Conservation (phyloP, 1,140 invertebrate genomes). For the Solenopsis invicta region DNA sequence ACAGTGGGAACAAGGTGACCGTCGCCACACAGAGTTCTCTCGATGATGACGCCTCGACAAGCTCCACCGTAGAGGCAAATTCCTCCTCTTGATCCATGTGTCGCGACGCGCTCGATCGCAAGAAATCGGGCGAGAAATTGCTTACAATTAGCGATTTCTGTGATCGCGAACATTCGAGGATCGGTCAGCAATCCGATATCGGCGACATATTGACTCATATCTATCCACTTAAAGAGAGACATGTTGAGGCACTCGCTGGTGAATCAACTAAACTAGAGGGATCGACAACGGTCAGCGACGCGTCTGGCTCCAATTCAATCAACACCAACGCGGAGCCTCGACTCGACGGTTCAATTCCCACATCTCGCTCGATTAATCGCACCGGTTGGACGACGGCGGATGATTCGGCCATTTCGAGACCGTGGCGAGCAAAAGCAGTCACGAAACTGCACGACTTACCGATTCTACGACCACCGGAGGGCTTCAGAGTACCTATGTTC, state of each 20-base stretch:
- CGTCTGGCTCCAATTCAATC: conserved; percentile 10
- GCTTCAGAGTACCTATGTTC: conserved; percentile 73
- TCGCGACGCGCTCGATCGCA: conserved; percentile 60
- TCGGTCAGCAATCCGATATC: neutral
- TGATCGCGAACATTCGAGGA: conserved; percentile 20
- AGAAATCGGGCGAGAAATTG: conserved; percentile 19
- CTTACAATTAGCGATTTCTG: neutral
- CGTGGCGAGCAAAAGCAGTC: neutral
- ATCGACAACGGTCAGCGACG: neutral
- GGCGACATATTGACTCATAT: neutral
- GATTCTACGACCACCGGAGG: conserved; percentile 79
- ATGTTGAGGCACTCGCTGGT: neutral
- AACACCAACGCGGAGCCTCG: conserved; percentile 18
- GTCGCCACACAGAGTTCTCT: conserved; percentile 84
- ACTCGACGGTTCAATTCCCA: neutral
- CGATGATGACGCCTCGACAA: conserved; percentile 81
- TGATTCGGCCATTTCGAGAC: conserved; percentile 60
- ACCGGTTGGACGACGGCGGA: conserved; percentile 46
- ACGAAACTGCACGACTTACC: conserved; percentile 67
- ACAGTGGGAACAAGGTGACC: conserved; percentile 69
- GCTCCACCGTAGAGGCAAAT: conserved; percentile 75
- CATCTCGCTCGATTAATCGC: neutral
- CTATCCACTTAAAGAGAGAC: neutral
- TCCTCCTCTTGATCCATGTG: conserved; percentile 83
- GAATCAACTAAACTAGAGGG: neutral